These are phyloP conservation scores for Hylia prasina DNA, from an alignment of 2,113 vertebrate genomes.

Conservation along the genomic window DNA sequence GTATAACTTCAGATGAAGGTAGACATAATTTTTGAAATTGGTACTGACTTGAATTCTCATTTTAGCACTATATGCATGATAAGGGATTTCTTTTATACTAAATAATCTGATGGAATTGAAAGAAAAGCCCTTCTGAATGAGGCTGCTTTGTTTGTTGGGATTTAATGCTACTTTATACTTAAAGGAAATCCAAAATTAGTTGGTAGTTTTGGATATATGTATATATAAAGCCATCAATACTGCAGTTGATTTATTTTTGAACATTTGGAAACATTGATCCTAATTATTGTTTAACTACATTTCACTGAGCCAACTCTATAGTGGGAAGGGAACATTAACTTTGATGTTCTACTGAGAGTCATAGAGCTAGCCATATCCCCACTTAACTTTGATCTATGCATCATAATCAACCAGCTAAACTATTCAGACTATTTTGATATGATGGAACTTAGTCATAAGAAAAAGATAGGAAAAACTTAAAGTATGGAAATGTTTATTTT, in stretches of 20 bases:
- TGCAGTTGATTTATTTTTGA: neutral
- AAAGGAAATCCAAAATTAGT: neutral
- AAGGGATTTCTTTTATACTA: neutral
- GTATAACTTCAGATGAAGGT: neutral
- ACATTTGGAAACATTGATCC: neutral
- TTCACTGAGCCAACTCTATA: neutral
- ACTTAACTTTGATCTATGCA: neutral
- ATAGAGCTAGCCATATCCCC: neutral
- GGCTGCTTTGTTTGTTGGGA: neutral
- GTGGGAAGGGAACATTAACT: neutral
- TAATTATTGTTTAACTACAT: neutral
- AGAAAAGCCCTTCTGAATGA: neutral
- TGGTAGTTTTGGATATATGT: neutral
- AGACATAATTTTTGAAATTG: neutral
- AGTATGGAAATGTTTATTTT: neutral
- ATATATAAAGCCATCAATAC: no score
- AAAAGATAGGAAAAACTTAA: neutral
- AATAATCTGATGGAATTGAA: neutral
- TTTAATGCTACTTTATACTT: neutral
- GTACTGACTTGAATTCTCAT: neutral
- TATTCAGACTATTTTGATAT: neutral
- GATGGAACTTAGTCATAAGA: neutral
- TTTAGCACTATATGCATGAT: neutral
- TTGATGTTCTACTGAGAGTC: neutral
- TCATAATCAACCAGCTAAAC: neutral